Evolutionary conservation across 2,797 vertebrate species (phyloP), one percentile per base, ranked within the genome.

Genomic region (Enteromius mattozi): DNA sequence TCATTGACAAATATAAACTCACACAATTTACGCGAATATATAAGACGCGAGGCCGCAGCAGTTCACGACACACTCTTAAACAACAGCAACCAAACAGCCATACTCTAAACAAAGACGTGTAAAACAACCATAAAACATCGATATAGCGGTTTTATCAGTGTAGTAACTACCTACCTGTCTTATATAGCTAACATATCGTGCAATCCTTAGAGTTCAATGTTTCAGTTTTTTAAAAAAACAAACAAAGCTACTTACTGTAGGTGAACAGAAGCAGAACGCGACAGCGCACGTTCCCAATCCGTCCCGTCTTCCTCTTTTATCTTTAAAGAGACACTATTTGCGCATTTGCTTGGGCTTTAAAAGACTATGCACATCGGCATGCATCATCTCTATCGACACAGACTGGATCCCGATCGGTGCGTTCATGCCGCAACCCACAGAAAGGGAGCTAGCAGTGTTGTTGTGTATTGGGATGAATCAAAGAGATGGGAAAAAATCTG

Each of bases 231-330:
- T 4, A 49, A 72, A 63, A 45, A 78, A 56, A 80, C 65, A 27
- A 40, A 87, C 83, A 78, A 79, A 75, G 72, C 27, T 85, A 86
- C 90, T 91, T 88, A 90, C 90, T 85, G 49, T 56, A 61, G 68
- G 59, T 78, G 80, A 89, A 76, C 84, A 86, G 83, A 81, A 61
- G 83, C 40, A 40, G 66, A 70, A 35, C 54, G 37, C 78, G 63
- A 27, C 84, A 68, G 66, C 30, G n/a, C 81, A 30, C 65, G 74
- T 27, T 81, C 74, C 77, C 74, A 65, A 56, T 74, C 37, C 66
- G n/a, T 49, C 42, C 42, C 27, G 30, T 59, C 63, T 74, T 83
- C 51, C 75, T 27, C 27, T 51, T 82, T 40, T 33, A 30, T 40
- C 27, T 27, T 24, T 63, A 40, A 54, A 76, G 10, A 83, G 59